Percentiles rank a stretch among this genome's conserved stretches.
Conservation (phyloP, 1,140 invertebrate genomes). For the Doryteuthis pealeii region DNA sequence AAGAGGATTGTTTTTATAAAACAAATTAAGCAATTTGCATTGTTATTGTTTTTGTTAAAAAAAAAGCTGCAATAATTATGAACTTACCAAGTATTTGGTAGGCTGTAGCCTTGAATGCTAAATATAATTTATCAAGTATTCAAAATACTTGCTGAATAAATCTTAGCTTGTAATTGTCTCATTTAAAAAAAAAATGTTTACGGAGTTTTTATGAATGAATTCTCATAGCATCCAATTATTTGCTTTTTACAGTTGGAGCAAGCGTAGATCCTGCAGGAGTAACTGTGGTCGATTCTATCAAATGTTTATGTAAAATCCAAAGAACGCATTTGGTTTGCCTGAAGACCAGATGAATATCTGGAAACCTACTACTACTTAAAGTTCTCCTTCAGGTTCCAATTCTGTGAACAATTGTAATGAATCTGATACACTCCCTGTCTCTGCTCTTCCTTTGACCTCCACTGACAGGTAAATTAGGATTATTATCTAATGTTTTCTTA, state of each 20-base stretch:
- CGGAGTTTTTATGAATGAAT: neutral
- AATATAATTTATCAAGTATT: too few species aligned
- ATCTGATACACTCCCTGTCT: conserved; percentile 22
- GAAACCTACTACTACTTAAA: conserved; percentile 58
- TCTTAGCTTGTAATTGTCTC: too few species aligned
- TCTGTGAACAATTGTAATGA: conserved; percentile 20
- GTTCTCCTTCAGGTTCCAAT: conserved; percentile 25
- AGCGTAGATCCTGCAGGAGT: conserved; percentile 83
- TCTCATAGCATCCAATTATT: neutral
- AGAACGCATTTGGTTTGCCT: conserved; percentile 94
- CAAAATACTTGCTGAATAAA: too few species aligned
- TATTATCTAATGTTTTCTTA: too few species aligned
- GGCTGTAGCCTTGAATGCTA: too few species aligned
- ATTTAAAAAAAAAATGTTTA: too few species aligned
- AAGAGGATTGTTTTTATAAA: too few species aligned
- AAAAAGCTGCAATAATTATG: too few species aligned
- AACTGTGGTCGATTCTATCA: conserved; percentile 90
- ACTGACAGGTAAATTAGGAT: conserved; percentile 59
- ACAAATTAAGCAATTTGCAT: too few species aligned
- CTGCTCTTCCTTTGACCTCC: conserved; percentile 55
- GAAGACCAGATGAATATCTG: conserved; percentile 83
- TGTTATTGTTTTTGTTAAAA: too few species aligned
- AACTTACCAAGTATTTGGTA: too few species aligned
- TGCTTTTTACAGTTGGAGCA: conserved; percentile 70
- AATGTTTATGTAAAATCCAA: conserved; percentile 93